Evolutionary conservation across 2,797 vertebrate species (phyloP).

Genomic region (Xenops minutus): DNA sequence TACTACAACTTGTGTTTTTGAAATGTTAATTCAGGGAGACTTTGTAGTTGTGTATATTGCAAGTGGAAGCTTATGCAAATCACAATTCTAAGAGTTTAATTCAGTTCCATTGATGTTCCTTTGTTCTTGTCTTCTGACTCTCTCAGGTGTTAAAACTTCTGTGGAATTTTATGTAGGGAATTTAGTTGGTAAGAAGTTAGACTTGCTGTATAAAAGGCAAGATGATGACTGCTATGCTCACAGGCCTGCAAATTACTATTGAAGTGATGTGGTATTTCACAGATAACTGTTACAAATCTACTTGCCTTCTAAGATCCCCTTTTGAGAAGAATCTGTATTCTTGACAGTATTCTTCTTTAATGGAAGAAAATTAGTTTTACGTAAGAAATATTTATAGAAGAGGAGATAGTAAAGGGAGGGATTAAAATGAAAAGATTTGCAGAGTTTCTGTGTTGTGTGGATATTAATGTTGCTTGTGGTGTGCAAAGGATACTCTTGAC

Average conservation of each 20-base stretch:
- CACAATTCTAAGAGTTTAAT: not conserved
- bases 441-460: not conserved
- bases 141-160: not conserved
- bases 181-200: not conserved
- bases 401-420: not conserved
- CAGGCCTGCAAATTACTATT: not conserved
- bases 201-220: not conserved
- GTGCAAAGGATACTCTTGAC: not conserved
- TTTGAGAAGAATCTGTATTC: not conserved
- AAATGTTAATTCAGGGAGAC: not conserved
- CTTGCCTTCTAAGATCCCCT: not conserved
- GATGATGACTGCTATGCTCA: not conserved
- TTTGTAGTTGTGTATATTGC: not conserved
- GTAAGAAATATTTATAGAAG: not conserved
- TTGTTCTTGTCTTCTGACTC: not conserved
- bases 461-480: not conserved
- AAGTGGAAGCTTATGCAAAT: slow-evolving; percentile 16
- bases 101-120: not conserved
- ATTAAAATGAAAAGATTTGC: not conserved
- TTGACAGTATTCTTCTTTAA: not conserved
- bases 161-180: not conserved
- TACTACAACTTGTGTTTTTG: not conserved
- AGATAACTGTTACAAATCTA: not conserved
- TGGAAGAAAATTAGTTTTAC: not conserved
- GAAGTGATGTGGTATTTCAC: slow-evolving; percentile 4